Conservation (phyloP, 1,140 invertebrate species). For the Sesamia nonagrioides region DNA sequence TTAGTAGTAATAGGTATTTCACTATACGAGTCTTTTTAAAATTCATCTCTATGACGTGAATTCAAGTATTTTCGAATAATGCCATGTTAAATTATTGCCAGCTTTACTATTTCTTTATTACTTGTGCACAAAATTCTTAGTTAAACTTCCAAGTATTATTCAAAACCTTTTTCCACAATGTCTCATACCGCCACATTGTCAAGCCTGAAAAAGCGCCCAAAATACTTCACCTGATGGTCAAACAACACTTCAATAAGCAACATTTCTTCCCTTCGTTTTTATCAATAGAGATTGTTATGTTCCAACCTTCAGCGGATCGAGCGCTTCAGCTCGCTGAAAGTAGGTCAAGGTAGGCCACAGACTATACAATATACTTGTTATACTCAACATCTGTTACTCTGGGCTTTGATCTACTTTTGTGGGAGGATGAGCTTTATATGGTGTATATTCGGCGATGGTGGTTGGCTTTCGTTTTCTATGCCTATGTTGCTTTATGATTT, state of each 20-base stretch:
- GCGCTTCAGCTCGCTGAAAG: slow-evolving; percentile 3
- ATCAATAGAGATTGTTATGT: slow-evolving; percentile 40
- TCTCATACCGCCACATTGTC: too few species aligned
- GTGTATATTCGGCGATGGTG: background rate
- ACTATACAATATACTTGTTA: background rate
- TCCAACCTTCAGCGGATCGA: slow-evolving; percentile 36
- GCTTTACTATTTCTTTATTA: too few species aligned
- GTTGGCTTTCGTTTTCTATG: background rate
- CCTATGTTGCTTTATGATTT: background rate
- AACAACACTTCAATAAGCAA: background rate
- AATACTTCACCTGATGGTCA: background rate
- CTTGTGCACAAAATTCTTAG: too few species aligned
- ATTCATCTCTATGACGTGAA: too few species aligned
- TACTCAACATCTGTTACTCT: slow-evolving; percentile 12
- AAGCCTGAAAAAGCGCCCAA: background rate
- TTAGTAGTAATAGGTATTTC: too few species aligned
- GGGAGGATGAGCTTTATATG: background rate
- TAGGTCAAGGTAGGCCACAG: slow-evolving; percentile 28
- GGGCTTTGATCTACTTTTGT: slow-evolving; percentile 20
- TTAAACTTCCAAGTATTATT: too few species aligned
- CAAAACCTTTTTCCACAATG: too few species aligned
- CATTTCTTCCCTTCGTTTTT: background rate
- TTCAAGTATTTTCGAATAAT: too few species aligned
- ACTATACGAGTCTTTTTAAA: too few species aligned
- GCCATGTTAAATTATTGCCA: too few species aligned